Evolutionary conservation across 23 tunicate species (phyloP).

Genomic region (Clavelina lepadiformis): DNA sequence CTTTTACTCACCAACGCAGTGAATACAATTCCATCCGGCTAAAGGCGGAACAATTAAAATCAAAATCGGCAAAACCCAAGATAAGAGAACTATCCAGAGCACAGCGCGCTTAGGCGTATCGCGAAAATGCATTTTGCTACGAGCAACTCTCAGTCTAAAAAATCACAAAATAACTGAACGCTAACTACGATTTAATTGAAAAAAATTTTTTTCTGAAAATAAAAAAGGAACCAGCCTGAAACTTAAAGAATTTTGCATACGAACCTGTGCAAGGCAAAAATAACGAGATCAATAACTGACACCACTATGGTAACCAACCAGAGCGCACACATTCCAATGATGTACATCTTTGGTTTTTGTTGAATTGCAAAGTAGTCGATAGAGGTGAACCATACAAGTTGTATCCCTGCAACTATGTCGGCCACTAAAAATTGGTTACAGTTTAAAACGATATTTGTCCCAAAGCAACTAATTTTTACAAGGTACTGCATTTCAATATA

Average conservation of each 20-base stretch:
- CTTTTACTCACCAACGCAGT: slow-evolving; percentile 30
- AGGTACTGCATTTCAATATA: no score
- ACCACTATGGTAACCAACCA: slow-evolving; percentile 75
- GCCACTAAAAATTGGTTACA: slow-evolving; percentile 47
- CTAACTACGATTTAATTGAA: no score
- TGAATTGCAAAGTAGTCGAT: slow-evolving; percentile 35
- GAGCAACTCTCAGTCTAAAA: slow-evolving; percentile 25
- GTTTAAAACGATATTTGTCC: background rate
- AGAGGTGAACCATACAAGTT: slow-evolving; percentile 68
- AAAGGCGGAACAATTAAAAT: slow-evolving; percentile 66
- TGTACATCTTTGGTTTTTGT: slow-evolving; percentile 21
- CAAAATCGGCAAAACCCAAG: slow-evolving; percentile 47
- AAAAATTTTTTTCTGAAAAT: no score
- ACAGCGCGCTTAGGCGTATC: slow-evolving; percentile 24
- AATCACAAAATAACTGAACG: background rate
- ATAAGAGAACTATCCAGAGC: slow-evolving; percentile 7
- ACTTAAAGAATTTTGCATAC: background rate
- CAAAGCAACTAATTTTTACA: no score
- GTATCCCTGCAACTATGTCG: slow-evolving; percentile 62
- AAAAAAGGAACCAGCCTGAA: background rate
- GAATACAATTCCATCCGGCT: slow-evolving; percentile 77
- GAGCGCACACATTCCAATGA: slow-evolving; percentile 53
- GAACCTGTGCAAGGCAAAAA: slow-evolving; percentile 69
- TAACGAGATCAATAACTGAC: slow-evolving; percentile 47
- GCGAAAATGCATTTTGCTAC: background rate